Conservation (phyloP, 1,140 invertebrate genomes). For the Neodiprion lecontei region DNA sequence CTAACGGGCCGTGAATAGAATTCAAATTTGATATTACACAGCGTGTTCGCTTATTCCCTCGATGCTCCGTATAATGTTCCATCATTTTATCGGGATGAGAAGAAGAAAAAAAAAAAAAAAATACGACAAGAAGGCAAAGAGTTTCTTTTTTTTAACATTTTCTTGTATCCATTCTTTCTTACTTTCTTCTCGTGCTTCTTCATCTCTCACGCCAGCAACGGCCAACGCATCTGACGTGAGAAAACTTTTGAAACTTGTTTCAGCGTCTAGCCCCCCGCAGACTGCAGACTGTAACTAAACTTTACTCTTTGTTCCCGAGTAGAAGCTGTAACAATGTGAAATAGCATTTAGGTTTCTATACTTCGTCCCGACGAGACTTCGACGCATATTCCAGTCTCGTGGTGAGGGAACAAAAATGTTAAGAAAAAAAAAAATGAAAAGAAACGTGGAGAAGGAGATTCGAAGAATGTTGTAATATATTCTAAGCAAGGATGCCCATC, state of each 20-base stretch:
- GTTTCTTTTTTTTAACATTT: too few species aligned
- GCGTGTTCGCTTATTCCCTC: neutral
- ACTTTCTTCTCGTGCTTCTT: too few species aligned
- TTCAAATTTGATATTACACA: neutral
- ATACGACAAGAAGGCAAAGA: too few species aligned
- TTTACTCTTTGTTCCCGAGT: neutral
- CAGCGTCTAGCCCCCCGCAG: neutral
- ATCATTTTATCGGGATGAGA: neutral
- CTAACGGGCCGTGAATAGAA: neutral
- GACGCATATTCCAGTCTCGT: too few species aligned
- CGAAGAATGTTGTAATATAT: too few species aligned
- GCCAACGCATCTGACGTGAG: neutral
- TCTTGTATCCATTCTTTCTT: too few species aligned
- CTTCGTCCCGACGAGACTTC: too few species aligned
- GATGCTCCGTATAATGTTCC: neutral
- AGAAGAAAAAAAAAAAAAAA: too few species aligned
- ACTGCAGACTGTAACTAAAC: neutral
- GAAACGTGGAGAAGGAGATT: too few species aligned
- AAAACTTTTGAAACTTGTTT: constrained; percentile 4
- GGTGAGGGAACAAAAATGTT: too few species aligned
- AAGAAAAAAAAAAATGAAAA: too few species aligned
- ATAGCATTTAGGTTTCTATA: neutral
- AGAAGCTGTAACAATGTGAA: neutral
- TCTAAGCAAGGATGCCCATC: too few species aligned
- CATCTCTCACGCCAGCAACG: neutral